phyloP scores from a whole-genome alignment of 1,140 invertebrate species.

The Aethina tumida region DNA sequence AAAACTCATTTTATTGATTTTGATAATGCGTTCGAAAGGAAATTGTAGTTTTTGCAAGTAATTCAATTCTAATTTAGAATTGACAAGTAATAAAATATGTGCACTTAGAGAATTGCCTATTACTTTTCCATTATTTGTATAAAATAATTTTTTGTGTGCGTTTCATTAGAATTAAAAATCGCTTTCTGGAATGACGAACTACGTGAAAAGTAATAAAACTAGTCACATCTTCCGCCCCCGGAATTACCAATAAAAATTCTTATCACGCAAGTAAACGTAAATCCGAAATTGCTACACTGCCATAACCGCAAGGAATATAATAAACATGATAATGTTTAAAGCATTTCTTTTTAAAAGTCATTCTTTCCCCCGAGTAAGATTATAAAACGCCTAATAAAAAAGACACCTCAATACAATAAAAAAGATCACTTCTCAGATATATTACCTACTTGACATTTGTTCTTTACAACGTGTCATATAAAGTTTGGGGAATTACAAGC shows the following conservation, averaged over 20 bases:
- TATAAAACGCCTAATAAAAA: conserved; percentile 31
- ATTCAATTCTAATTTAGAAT: no score
- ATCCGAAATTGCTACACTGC: conserved; percentile 24
- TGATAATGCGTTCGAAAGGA: no score
- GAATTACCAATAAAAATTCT: conserved; percentile 28
- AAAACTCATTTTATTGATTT: no score
- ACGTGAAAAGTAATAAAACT: no score
- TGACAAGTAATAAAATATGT: no score
- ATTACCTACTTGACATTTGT: conserved; percentile 30
- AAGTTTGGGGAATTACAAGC: conserved; percentile 4
- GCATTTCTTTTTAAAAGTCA: conserved; percentile 30
- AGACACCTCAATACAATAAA: conserved; percentile 30
- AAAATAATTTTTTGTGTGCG: no score
- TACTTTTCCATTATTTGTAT: no score
- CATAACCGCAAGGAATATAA: conserved; percentile 30
- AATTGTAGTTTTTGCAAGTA: no score
- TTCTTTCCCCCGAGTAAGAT: conserved; percentile 23
- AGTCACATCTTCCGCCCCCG: no score
- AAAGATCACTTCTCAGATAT: conserved; percentile 23
- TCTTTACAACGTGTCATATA: conserved; percentile 16
- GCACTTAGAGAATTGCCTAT: no score
- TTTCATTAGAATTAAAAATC: no score
- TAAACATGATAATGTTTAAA: conserved; percentile 27
- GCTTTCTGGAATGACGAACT: no score
- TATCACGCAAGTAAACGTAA: conserved; percentile 25